A percentile compares a stretch with the other conserved stretches of the same genome.
Evolutionary conservation across 2,113 vertebrate species (phyloP).

Genomic region (mouse (Mus musculus)): DNA sequence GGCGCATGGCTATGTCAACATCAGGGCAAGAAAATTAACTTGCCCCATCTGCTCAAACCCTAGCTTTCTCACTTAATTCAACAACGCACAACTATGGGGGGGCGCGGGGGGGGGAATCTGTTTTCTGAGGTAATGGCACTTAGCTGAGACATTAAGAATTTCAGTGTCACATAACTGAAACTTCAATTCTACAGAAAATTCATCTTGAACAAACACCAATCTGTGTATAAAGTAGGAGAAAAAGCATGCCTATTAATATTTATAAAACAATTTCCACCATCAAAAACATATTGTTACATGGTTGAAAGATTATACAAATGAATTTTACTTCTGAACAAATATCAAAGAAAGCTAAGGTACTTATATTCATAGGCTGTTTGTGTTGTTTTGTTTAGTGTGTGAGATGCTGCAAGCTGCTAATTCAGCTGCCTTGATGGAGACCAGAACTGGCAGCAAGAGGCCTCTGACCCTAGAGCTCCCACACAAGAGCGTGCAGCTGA

Average conservation of each 20-base stretch:
- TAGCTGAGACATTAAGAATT: constrained; percentile 63
- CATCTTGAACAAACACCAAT: constrained; percentile 77
- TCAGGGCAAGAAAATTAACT: constrained; percentile 36
- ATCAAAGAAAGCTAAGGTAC: constrained; percentile 76
- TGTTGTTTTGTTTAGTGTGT: constrained; percentile 78
- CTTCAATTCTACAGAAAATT: constrained; percentile 78
- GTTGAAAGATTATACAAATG: constrained; percentile 86
- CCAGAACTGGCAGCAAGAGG: constrained; percentile 52
- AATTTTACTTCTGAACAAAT: constrained; percentile 83
- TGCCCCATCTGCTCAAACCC: constrained; percentile 59
- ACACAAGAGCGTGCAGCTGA: constrained; percentile 71
- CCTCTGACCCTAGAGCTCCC: constrained; percentile 77
- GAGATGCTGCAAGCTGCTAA: constrained; percentile 77
- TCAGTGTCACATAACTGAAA: constrained; percentile 79
- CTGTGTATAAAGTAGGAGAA: constrained; percentile 75
- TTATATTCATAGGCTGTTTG: constrained; percentile 74
- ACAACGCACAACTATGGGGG: constrained; percentile 20
- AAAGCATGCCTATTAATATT: constrained; percentile 88
- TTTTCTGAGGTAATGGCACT: constrained; percentile 54
- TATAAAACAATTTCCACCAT: constrained; percentile 86
- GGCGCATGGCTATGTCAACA: constrained; percentile 41
- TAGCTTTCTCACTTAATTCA: constrained; percentile 66
- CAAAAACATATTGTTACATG: constrained; percentile 85
- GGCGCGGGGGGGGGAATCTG: neutral
- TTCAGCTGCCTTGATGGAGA: constrained; percentile 74